Conservation (phyloP, 37 sponge, comb jelly and placozoan genomes). For the Haliclona indistincta region DNA sequence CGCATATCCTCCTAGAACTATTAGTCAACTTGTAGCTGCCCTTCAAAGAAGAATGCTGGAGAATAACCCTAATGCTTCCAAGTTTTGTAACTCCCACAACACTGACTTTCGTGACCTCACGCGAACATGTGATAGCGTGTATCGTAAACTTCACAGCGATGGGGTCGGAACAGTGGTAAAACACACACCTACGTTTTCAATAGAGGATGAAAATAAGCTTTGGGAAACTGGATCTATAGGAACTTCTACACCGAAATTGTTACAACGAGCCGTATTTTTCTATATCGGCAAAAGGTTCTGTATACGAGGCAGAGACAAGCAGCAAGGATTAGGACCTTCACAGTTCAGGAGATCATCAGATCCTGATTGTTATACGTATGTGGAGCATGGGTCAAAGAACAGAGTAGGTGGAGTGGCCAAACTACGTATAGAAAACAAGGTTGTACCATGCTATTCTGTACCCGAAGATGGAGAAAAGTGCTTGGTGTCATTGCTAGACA, state of each 20-base stretch:
- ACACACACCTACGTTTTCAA: not conserved
- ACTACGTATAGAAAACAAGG: no score
- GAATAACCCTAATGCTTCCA: not conserved
- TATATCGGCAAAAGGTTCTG: constrained; percentile 19
- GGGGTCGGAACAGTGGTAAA: constrained; percentile 7
- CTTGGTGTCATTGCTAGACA: no score
- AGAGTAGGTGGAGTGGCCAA: no score
- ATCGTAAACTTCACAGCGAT: not conserved
- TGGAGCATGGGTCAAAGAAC: no score
- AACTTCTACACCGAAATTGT: no score
- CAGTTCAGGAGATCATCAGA: no score
- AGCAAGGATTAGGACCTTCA: not conserved
- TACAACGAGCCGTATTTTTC: constrained; percentile 11
- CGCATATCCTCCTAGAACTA: constrained; percentile 16
- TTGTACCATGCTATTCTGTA: no score
- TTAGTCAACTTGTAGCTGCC: constrained; percentile 13
- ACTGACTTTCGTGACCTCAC: not conserved
- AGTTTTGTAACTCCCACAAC: not conserved
- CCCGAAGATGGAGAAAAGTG: no score
- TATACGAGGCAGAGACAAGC: constrained; percentile 15
- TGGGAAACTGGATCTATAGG: constrained; percentile 13
- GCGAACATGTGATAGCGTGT: not conserved
- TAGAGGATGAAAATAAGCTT: constrained; percentile 30
- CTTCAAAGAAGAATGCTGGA: constrained; percentile 3
- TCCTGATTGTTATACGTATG: no score